Evolutionary conservation across 2,113 vertebrate genomes (phyloP).

Genomic region (Hemicordylus capensis): DNA sequence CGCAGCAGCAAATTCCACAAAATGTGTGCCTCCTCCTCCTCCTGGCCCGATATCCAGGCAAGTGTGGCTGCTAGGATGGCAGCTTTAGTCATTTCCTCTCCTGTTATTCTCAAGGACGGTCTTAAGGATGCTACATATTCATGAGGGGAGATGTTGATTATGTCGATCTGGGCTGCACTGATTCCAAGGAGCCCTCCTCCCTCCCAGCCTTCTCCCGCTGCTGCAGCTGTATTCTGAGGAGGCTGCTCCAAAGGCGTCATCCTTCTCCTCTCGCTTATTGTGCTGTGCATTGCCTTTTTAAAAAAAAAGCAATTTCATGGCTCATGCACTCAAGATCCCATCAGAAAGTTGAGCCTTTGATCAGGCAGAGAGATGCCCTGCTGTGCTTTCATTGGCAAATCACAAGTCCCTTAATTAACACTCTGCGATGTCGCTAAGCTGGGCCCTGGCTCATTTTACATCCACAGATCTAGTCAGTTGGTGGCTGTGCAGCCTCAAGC

Average conservation of each 20-base stretch:
- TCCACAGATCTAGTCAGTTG: conserved; percentile 64
- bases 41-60: neutral
- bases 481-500: conserved; percentile 31
- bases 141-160: conserved; percentile 19
- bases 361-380: conserved; percentile 76
- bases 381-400: conserved; percentile 81
- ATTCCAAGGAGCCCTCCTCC: conserved; percentile 6
- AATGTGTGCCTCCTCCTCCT: neutral
- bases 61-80: neutral
- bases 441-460: conserved; percentile 65
- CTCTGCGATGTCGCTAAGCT: conserved; percentile 71
- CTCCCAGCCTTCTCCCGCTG: conserved; percentile 28
- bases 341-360: conserved; percentile 77
- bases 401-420: conserved; percentile 83
- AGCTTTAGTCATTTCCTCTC: neutral
- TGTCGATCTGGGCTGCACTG: conserved; percentile 31
- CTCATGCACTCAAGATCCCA: conserved; percentile 82
- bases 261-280: conserved; percentile 18
- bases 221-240: conserved; percentile 48
- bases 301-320: conserved; percentile 85
- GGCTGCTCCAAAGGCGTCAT: neutral
- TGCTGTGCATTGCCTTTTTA: conserved; percentile 8
- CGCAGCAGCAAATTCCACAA: neutral
- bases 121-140: conserved; percentile 26
- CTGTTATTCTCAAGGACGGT: conserved; percentile 32